Base-by-base conservation (phyloP, 2,888 invertebrate genomes). In the Lordiphosa fenestrarum region DNA sequence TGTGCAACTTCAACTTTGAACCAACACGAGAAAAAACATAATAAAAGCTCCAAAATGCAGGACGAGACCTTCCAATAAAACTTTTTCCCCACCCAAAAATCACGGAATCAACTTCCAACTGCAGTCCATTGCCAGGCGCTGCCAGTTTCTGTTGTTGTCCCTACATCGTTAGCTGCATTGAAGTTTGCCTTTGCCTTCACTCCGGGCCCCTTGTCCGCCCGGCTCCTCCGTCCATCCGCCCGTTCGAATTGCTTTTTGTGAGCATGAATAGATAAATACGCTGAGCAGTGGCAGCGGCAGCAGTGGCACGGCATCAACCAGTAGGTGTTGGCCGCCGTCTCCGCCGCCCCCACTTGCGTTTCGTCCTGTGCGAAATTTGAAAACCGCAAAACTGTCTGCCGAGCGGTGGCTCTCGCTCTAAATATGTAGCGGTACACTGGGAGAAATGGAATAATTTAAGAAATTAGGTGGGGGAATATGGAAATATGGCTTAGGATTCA, bases 181-280 rank as follows among this genome's bases (percentile, higher is more conserved):
- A 80, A 80, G 84, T 73, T 77, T 51, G 50, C 58, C 50, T 44
- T 41, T 47, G 49, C 41, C 42, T 12, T 36, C 10, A 39, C 19
- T 21, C 23, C 51, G 6, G 37, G 37, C 36, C 48, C 21, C 38
- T 12, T 12, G 37, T 33, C 46, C 25, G 13, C 30, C 23, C n/a
- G 10, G 15, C 33, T 10, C 19, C 41, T 15, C 15, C 15, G 10
- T 41, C 41, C 52, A 36, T 42, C 36, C 36, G 19, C 55, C 50
- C 50, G 46, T 64, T 51, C 55, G 78, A 69, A 77, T 74, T 73
- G 69, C 77, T 73, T 81, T 72, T 73, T 69, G 67, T 47, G 74
- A 71, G 78, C 84, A 77, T 84, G 80, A 81, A 80, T 80, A 84
- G 84, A 80, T 84, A 80, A 80, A 81, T 80, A 81, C 71, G 78